These are phyloP conservation scores for Callithrix jacchus DNA, from an alignment of 2,113 vertebrate genomes.

Conservation along the genomic window DNA sequence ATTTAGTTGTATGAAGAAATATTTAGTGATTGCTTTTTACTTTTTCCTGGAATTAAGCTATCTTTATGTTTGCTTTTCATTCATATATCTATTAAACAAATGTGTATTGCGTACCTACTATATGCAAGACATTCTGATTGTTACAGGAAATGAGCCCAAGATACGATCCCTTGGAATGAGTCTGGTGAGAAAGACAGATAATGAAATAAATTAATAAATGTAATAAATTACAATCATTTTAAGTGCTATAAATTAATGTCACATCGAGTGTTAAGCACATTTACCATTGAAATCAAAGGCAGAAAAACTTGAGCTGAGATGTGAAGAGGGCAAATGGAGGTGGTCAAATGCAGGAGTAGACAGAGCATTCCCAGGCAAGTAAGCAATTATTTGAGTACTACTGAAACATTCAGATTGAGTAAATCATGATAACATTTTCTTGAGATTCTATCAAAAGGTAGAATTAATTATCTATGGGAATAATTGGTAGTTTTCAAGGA, in stretches of 20 bases:
- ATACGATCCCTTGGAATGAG: background rate
- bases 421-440: background rate
- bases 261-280: background rate
- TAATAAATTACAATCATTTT: background rate
- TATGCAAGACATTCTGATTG: background rate
- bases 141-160: background rate
- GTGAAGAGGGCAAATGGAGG: background rate
- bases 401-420: background rate
- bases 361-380: background rate
- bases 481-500: background rate
- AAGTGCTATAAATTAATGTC: background rate
- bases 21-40: background rate
- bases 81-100: background rate
- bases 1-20: background rate
- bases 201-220: background rate
- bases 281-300: background rate
- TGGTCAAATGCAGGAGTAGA: background rate
- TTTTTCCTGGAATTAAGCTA: conserved; percentile 3
- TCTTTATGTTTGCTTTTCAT: background rate
- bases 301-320: background rate
- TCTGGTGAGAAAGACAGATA: background rate
- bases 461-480: background rate
- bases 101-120: background rate
- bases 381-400: background rate
- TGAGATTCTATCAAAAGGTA: background rate